Evolutionary conservation across 2,888 invertebrate genomes (phyloP).

Genomic region (Pseudococcus jackbeardsleyi): DNA sequence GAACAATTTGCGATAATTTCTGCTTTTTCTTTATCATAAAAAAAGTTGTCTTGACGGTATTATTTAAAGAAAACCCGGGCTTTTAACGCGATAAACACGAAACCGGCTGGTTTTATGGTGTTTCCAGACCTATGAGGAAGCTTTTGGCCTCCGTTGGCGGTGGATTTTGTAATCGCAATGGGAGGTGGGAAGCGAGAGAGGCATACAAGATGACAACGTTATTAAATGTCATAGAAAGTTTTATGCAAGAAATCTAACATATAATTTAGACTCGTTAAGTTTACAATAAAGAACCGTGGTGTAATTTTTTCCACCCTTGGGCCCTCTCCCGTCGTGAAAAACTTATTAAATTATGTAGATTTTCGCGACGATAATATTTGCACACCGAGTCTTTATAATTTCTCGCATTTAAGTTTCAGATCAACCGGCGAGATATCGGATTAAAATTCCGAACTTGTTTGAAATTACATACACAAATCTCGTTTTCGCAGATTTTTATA

Average conservation of each 20-base stretch:
- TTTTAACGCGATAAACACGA: conserved; percentile 43
- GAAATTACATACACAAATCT: neutral
- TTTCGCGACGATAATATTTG: neutral
- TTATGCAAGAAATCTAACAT: conserved; percentile 27
- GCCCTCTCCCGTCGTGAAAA: neutral
- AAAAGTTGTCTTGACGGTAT: conserved; percentile 9
- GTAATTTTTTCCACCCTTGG: neutral
- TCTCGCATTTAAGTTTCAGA: neutral
- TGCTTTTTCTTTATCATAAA: neutral
- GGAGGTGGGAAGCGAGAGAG: neutral
- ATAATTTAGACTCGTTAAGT: neutral
- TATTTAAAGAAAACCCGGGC: neutral
- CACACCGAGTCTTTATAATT: neutral
- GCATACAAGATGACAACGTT: conserved; percentile 16
- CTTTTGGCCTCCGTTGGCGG: neutral
- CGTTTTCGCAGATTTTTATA: neutral
- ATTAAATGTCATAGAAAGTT: conserved; percentile 35
- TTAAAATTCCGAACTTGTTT: conserved; percentile 29
- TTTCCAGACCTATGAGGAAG: neutral
- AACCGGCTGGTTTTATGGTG: neutral
- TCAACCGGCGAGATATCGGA: neutral
- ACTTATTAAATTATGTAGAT: conserved; percentile 28
- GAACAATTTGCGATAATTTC: conserved; percentile 40
- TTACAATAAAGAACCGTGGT: neutral
- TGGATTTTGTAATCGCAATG: neutral